A percentile compares a stretch with the other conserved stretches of the same genome.
These are phyloP conservation scores for Phoebastria nigripes DNA, from an alignment of 2,797 vertebrate genomes.

Conservation along the genomic window DNA sequence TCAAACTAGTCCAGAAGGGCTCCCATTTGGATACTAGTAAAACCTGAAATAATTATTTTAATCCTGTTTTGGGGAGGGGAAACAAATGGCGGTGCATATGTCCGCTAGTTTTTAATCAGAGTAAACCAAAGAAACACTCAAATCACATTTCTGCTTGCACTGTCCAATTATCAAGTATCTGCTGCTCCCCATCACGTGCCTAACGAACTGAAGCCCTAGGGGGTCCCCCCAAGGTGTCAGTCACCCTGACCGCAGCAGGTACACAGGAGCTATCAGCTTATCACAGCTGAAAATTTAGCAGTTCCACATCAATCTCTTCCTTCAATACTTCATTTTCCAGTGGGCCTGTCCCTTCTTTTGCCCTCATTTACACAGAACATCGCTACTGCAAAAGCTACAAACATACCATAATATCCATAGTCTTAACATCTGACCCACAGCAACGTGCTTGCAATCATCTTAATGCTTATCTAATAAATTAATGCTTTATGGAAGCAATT, in stretches of 20 bases:
- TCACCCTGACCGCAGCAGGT: not conserved
- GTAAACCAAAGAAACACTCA: not conserved
- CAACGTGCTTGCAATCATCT: not conserved
- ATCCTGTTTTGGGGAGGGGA: not conserved
- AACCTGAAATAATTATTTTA: not conserved
- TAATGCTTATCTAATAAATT: not conserved
- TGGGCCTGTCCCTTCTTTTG: not conserved
- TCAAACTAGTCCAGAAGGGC: not conserved
- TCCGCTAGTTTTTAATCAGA: not conserved
- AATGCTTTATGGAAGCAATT: conserved; percentile 13
- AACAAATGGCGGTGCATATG: not conserved
- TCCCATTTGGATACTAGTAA: not conserved
- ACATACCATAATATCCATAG: not conserved
- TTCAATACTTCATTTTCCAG: not conserved
- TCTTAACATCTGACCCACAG: not conserved
- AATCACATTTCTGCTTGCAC: not conserved
- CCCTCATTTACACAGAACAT: not conserved
- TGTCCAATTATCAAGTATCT: not conserved
- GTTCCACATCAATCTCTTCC: not conserved
- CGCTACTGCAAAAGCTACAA: not conserved
- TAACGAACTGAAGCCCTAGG: not conserved
- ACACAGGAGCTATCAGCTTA: not conserved
- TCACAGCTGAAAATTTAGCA: not conserved
- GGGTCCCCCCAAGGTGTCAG: not conserved
- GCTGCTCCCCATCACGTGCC: not conserved